Base-by-base conservation (phyloP, 2,888 invertebrate genomes). In the Agrotis exclamationis region DNA sequence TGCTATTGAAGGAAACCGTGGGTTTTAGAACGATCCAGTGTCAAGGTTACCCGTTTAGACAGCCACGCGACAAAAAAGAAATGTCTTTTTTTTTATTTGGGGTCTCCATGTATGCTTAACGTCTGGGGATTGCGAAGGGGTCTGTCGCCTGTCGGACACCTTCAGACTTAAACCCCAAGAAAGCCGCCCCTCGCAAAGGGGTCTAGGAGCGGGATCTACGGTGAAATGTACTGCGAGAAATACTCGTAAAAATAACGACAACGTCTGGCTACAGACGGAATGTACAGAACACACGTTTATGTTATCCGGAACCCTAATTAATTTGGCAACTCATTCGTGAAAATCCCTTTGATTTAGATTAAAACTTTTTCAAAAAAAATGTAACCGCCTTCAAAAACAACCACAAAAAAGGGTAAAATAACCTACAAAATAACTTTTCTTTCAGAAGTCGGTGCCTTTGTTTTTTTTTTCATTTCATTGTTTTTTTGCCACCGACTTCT, bases 171-270 rank as follows among this genome's bases (percentile, higher is more conserved):
- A 73, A 5, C 63, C 51, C 50, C 18, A 53, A 73, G 47, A 18
- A 20, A 16, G 33, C 14, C 51, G 24, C 70, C 64, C 74, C 24
- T 71, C 24, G 24, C 24, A 24, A 60, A 71, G 50, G 48, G 67
- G 70, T 62, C 33, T 70, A 48, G 9, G n/a, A 13, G n/a, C 16
- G 39, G 13, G 39, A 28, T 74, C n/a, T 18, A 63, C 14, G 16
- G 9, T 16, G 18, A 39, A 53, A 73, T 11, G 51, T 14, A 62
- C 33, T 16, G 22, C 20, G 33, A 51, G n/a, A 51, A 13, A 56
- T 56, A 33, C 39, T 39, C 44, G 22, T 50, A 51, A 33, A 44
- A 62, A 51, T 73, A 44, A 63, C 22, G 28, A 51, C 20, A 14
- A 9, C 7, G 45, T 63, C 33, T 53, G 39, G 45, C 51, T 20